These are phyloP conservation scores for Nyctalus aviator DNA, from an alignment of 2,797 vertebrate genomes.

Conservation along the genomic window DNA sequence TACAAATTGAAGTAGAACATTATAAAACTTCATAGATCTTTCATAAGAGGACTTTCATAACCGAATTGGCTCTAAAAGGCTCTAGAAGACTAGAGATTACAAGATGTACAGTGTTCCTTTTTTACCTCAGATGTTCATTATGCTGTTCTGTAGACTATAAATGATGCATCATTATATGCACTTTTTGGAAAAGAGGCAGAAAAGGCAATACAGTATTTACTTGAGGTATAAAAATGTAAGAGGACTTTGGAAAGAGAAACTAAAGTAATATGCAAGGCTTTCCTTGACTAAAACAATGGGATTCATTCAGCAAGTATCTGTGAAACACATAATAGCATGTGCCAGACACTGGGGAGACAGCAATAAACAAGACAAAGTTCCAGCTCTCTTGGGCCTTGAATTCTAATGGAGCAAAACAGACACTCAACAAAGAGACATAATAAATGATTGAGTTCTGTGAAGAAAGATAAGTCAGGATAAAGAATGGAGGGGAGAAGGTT, in stretches of 20 bases:
- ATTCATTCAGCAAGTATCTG: conserved; percentile 53
- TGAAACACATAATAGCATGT: background rate
- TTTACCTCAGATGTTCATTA: background rate
- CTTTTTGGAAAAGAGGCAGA: conserved; percentile 54
- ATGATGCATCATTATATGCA: background rate
- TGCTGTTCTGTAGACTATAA: background rate
- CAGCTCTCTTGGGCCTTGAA: background rate
- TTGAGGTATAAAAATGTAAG: conserved; percentile 34
- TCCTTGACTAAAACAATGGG: conserved; percentile 7
- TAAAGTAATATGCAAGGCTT: conserved; percentile 60
- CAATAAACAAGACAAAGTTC: conserved; percentile 28
- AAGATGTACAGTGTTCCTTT: background rate
- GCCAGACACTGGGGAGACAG: background rate
- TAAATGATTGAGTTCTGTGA: background rate
- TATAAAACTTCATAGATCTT: conserved; percentile 11
- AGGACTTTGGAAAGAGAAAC: conserved; percentile 31
- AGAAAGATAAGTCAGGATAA: background rate
- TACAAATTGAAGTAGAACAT: conserved; percentile 40
- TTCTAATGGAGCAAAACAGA: conserved; percentile 29
- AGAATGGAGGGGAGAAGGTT: background rate
- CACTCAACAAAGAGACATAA: conserved; percentile 29
- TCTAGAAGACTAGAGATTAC: background rate
- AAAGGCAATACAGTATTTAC: conserved; percentile 33
- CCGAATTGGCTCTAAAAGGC: background rate
- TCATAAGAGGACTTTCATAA: conserved; percentile 6